Evolutionary conservation across 2,888 invertebrate species (phyloP).

Genomic region (Anodontia alba): DNA sequence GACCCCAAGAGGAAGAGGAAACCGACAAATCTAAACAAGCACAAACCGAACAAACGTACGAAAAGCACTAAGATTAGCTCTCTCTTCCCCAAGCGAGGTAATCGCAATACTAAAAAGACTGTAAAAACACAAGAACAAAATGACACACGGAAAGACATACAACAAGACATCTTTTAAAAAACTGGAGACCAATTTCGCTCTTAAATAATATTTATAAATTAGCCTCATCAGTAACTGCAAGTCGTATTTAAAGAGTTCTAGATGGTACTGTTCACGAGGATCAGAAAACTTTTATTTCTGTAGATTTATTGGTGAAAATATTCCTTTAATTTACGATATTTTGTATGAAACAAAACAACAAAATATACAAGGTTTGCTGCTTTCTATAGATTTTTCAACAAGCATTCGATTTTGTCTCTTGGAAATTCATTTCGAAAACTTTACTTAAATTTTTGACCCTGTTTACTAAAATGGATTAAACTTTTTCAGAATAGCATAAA

Average conservation of each 20-base stretch:
- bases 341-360: background rate
- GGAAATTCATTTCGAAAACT: background rate
- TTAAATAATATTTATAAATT: background rate
- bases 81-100: too few relatives aligned
- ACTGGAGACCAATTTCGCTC: background rate
- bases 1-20: too few relatives aligned
- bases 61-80: too few relatives aligned
- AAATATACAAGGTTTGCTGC: background rate
- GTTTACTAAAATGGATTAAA: background rate
- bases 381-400: background rate
- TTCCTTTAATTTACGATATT: background rate
- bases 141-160: too few relatives aligned
- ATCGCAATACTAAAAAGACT: too few relatives aligned
- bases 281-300: slow-evolving; percentile 2
- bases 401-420: background rate
- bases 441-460: background rate
- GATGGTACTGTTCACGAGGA: background rate
- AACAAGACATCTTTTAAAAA: background rate
- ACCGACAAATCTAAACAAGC: too few relatives aligned
- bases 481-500: background rate
- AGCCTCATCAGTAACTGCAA: background rate
- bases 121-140: too few relatives aligned
- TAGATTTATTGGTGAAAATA: background rate
- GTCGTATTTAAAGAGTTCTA: background rate
- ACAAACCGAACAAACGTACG: too few relatives aligned